phyloP scores from a whole-genome alignment of 1,140 invertebrate genomes.

The Liolophura sinensis region DNA sequence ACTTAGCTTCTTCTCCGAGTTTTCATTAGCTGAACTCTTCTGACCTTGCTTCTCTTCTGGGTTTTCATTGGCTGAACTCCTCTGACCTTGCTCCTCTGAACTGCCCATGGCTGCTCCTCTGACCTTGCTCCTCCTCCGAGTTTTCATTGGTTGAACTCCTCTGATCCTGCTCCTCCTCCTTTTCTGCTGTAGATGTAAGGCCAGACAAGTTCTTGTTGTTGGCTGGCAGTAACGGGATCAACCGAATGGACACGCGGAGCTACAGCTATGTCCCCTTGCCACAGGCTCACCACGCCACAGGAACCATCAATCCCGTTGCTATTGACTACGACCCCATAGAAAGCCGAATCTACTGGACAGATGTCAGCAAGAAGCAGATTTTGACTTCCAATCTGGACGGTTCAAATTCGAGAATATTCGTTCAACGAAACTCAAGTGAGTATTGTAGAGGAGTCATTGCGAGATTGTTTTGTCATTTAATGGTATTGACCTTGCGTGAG shows the following conservation, averaged over 20 bases:
- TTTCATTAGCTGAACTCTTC: too few relatives aligned
- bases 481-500: too few relatives aligned
- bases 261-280: constrained; percentile 35
- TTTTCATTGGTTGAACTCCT: too few relatives aligned
- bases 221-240: constrained; percentile 32
- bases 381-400: constrained; percentile 76
- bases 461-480: too few relatives aligned
- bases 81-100: too few relatives aligned
- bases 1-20: too few relatives aligned
- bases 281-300: constrained; percentile 17
- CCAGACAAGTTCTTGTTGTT: constrained; percentile 30
- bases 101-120: too few relatives aligned
- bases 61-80: too few relatives aligned
- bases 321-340: constrained; percentile 89
- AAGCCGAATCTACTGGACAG: constrained; percentile 85
- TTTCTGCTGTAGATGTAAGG: neutral
- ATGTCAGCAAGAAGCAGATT: constrained; percentile 78
- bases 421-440: neutral
- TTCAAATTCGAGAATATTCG: constrained; percentile 64
- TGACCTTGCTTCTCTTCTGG: too few relatives aligned
- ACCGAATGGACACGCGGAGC: constrained; percentile 35
- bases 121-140: too few relatives aligned
- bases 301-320: constrained; percentile 66
- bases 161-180: too few relatives aligned
- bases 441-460: too few relatives aligned